Conservation (phyloP, 2,888 invertebrate genomes). For the Eubasilissa splendida region DNA sequence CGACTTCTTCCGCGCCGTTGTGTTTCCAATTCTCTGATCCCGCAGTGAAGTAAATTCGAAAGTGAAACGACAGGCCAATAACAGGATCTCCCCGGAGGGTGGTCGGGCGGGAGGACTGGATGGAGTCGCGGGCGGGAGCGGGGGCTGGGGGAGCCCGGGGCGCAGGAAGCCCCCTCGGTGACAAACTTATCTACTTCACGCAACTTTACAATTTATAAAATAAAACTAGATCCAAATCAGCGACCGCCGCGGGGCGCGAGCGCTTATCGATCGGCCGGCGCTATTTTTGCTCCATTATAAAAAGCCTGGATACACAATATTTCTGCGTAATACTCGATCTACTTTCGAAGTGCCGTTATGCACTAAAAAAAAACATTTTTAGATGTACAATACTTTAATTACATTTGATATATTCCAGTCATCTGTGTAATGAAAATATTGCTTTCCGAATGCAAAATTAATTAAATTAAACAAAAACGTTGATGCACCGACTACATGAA, state of each 20-base stretch:
- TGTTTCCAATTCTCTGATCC: constrained; percentile 32
- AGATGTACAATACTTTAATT: no score
- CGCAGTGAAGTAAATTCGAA: constrained; percentile 31
- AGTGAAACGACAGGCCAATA: constrained; percentile 40
- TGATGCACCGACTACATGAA: no score
- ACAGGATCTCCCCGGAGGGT: constrained; percentile 15
- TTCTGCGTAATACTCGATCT: not conserved
- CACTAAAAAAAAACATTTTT: no score
- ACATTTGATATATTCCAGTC: no score
- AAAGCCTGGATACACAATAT: not conserved
- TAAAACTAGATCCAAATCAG: constrained; percentile 41
- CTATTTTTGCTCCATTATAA: not conserved
- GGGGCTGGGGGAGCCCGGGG: constrained; percentile 24
- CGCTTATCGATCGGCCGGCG: constrained; percentile 30
- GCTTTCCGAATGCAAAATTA: no score
- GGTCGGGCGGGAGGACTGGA: not conserved
- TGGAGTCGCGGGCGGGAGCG: constrained; percentile 8
- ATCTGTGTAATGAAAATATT: no score
- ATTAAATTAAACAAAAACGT: no score
- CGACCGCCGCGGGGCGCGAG: constrained; percentile 33
- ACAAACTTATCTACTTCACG: constrained; percentile 43
- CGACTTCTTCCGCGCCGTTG: constrained; percentile 25
- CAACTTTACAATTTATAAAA: constrained; percentile 45
- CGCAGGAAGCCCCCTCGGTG: constrained; percentile 36
- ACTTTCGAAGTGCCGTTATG: no score